Conservation (phyloP, 1,140 invertebrate species). For the Oscheius sp. region DNA sequence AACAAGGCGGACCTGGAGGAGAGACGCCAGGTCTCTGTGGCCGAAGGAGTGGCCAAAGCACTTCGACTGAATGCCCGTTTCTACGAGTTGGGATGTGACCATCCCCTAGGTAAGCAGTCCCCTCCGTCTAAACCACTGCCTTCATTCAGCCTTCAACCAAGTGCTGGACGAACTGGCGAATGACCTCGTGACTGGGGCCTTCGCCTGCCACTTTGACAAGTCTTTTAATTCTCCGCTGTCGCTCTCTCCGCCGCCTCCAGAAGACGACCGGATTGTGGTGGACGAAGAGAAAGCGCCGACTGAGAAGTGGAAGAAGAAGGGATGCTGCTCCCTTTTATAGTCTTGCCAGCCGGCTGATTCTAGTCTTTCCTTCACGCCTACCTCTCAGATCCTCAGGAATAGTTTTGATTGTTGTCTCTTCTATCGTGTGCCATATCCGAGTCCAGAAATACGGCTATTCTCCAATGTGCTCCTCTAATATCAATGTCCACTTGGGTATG, state of each 20-base stretch:
- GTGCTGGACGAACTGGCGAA: not conserved
- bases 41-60: slow-evolving; percentile 33
- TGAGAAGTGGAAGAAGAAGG: not conserved
- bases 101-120: slow-evolving; percentile 9
- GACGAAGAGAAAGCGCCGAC: no score
- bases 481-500: no score
- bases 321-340: not conserved
- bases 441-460: no score
- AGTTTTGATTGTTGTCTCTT: no score
- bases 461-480: not conserved
- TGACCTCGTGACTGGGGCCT: not conserved
- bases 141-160: not conserved
- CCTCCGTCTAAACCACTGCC: no score
- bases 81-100: slow-evolving; percentile 17
- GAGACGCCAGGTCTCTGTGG: slow-evolving; percentile 26
- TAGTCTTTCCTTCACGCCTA: no score
- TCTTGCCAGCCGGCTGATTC: no score
- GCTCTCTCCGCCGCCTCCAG: not conserved
- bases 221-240: not conserved
- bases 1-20: slow-evolving; percentile 31
- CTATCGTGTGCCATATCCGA: no score
- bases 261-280: not conserved
- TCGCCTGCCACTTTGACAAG: not conserved
- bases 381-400: no score
- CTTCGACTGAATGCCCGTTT: slow-evolving; percentile 24